Base-by-base conservation (phyloP, 2,888 invertebrate genomes). In the Macroteleia sp. region DNA sequence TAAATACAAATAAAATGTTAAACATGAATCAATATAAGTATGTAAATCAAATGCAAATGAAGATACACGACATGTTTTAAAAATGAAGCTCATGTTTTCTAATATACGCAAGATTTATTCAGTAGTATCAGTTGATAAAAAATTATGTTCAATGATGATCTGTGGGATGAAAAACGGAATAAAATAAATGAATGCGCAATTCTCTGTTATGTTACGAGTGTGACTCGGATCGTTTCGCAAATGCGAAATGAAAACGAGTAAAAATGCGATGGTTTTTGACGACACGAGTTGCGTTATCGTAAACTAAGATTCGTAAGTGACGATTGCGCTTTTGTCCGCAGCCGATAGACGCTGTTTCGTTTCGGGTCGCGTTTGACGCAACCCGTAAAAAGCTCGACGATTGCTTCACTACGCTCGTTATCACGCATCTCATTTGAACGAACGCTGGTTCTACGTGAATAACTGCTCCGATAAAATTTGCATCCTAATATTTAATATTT, bases 381-480 rank as follows among this genome's bases (percentile, higher is more conserved):
- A 20, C 52, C 44, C 44, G 70, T 61, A 70, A 61, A 70, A 32
- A n/a, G 34, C 17, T 14, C 61, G 36, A 70, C 28, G 61, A 61
- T 61, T 69, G 59, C 25, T 52, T 50, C 50, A 12, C 59, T 34
- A 30, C 61, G 61, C 52, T 70, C 52, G 70, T 70, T 70, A 70
- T 70, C 59, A 44, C 44, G 61, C 61, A 70, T 71, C 62, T 71
- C 61, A 71, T 71, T 71, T 71, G 22, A 56, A 62, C 54, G 16
- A 39, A 50, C 25, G 46, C 8, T 28, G 8, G 10, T 36, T 36
- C 16, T 10, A 17, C 22, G 10, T 59, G 48, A 69, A 57, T 69
- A 48, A 69, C 50, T 32, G 32, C 25, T 9, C n/a, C 30, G 62
- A 62, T 70, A 56, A 62, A 62, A 71, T 62, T 56, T 48, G 39